phyloP scores from a whole-genome alignment of 2,888 invertebrate species.

The Drosophila picticornis region DNA sequence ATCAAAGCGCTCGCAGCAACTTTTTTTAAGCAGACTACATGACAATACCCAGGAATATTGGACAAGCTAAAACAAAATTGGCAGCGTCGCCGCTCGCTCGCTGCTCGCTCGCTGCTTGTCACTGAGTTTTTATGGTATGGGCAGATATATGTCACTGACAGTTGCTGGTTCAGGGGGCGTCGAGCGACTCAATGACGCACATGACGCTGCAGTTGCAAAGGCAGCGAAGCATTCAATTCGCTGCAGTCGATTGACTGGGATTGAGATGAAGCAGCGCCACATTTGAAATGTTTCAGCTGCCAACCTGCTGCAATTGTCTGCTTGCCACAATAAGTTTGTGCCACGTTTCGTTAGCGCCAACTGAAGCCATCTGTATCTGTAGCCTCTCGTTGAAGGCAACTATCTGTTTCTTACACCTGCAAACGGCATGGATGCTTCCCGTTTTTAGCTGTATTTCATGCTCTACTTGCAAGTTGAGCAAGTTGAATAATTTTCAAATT shows the following conservation, averaged over 20 bases:
- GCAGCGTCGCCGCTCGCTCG: constrained; percentile 40
- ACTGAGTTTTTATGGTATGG: constrained; percentile 1
- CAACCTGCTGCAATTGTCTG: constrained; percentile 37
- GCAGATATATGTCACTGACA: constrained; percentile 18
- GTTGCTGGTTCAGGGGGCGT: constrained; percentile 13
- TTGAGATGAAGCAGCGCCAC: constrained; percentile 58
- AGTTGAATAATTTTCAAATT: constrained; percentile 78
- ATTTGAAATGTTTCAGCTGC: constrained; percentile 50
- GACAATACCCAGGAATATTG: constrained; percentile 73
- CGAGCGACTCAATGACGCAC: constrained; percentile 60
- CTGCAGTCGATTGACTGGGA: constrained; percentile 52
- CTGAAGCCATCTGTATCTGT: constrained; percentile 57
- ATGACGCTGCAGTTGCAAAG: constrained; percentile 21
- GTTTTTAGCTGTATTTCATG: constrained; percentile 61
- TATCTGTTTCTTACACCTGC: constrained; percentile 50
- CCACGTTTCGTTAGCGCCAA: constrained; percentile 31
- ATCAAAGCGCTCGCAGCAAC: constrained; percentile 65
- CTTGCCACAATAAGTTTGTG: constrained; percentile 60
- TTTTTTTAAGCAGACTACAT: constrained; percentile 47
- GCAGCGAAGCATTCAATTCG: constrained; percentile 29
- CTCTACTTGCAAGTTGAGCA: constrained; percentile 61
- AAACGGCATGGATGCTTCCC: constrained; percentile 37
- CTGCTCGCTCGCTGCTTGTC: constrained; percentile 14
- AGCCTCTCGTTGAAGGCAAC: constrained; percentile 28
- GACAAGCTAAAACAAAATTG: constrained; percentile 67